Conservation (phyloP, 2,113 vertebrate genomes). For the Anoura caudifer region DNA sequence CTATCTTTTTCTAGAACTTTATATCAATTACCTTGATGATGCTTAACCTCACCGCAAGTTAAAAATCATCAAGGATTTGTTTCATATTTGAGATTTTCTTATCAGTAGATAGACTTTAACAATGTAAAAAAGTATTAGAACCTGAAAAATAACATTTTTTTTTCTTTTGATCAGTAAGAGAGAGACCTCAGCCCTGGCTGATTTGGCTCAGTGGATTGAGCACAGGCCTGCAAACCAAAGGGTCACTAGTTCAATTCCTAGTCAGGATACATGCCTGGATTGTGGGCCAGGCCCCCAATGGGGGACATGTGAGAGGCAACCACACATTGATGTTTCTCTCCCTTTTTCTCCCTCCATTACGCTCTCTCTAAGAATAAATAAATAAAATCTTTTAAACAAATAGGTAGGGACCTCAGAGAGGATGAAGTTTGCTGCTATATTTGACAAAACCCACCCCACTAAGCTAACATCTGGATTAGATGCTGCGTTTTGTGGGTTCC, state of each 20-base stretch:
- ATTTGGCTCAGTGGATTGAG: too few relatives aligned
- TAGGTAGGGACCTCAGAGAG: not conserved
- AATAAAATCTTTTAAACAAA: too few relatives aligned
- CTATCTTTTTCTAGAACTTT: not conserved
- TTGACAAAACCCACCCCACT: conserved; percentile 46
- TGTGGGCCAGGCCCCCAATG: too few relatives aligned
- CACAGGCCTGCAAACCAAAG: too few relatives aligned
- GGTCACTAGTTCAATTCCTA: too few relatives aligned
- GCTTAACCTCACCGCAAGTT: not conserved
- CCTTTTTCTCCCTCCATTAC: too few relatives aligned
- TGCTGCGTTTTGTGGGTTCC: conserved; percentile 55
- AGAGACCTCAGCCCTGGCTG: too few relatives aligned
- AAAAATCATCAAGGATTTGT: not conserved
- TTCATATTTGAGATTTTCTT: not conserved
- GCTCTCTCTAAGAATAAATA: too few relatives aligned
- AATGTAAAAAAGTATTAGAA: not conserved
- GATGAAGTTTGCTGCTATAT: conserved; percentile 39
- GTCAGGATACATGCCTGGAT: too few relatives aligned
- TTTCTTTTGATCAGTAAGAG: not conserved
- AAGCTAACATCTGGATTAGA: conserved; percentile 67
- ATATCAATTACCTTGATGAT: not conserved
- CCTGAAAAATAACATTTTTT: not conserved
- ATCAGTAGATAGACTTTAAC: not conserved
- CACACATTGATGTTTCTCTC: too few relatives aligned
- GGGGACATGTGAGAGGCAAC: too few relatives aligned